Base-by-base conservation (phyloP, 2,113 vertebrate genomes). In the Tauraco erythrolophus region DNA sequence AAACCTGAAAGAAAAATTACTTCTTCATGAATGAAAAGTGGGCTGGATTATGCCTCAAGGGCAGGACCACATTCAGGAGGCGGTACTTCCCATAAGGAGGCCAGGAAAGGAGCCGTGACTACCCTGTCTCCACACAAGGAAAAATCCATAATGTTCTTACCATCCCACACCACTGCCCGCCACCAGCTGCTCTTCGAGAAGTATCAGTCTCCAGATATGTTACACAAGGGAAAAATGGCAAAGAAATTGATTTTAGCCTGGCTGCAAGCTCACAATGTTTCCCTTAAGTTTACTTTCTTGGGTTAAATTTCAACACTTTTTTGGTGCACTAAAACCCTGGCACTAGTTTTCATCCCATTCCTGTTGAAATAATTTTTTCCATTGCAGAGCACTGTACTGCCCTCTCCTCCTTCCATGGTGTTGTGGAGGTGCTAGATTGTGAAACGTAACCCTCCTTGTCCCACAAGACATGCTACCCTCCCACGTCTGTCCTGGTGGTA, bases 141-240 rank as follows among this genome's bases (percentile, higher is more conserved):
- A 60, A 88, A 77, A 2, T 16, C 21, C 11, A 10, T 14, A 56
- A 11, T 11, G 2, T 2, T 9, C 9, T 71, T 83, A 24, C 37
- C 48, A 64, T 10, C 4, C 6, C 1, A 3, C 27, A 27, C 11
- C 1, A 0, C 41, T n/a, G 15, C 30, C 7, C 18, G 22, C 21
- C 1, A 3, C 15, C 21, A 60, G 10, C 14, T 66, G 19, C 21
- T 62, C 10, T 58, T 65, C 19, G 28, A 22, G 7, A 31, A 2
- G 18, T 7, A n/a, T n/a, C 9, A 22, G 23, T 10, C 23, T 82
- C 22, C 25, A 90, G 21, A 19, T 62, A 16, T 12, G 14, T 5
- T 54, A 22, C 12, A 25, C 12, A 64, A 7, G 7, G 11, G 4
- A 62, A 60, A 37, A 83, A 3, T 37, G 17, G 4, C 35, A 10